Evolutionary conservation across 2,888 invertebrate species (phyloP), one percentile per base, ranked within the genome.

Genomic region (Petrolisthes cinctipes): DNA sequence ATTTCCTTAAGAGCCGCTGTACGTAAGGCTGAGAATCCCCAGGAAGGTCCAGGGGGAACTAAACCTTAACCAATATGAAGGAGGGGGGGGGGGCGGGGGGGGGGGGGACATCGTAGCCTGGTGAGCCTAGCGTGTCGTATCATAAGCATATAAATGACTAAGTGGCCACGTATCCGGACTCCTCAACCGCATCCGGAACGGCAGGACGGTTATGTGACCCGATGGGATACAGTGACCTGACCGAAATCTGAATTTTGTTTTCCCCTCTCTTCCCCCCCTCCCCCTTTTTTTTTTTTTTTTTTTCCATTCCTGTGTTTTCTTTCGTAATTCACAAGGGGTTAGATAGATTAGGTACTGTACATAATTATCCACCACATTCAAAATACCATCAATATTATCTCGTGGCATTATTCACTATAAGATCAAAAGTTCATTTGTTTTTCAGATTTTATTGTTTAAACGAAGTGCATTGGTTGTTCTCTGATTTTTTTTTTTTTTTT

Each of bases 121-220:
- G 81, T 86, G 86, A 86, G 68, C 82, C 78, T 11, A 54, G 66
- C 78, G 78, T 76, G 86, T 86, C 86, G 54, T 86, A 78, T 82
- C 86, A 86, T 82, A 86, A 86, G 86, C 86, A 86, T 86, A 86
- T 76, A 86, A 82, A 86, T 86, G 86, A 86, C 78, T 86, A 82
- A 86, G 82, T 86, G 82, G 82, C 76, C 14, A 54, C 76, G 79
- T 82, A 82, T 82, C 86, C 82, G 82, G 51, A 57, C 82, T 71
- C 81, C 73, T 53, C 54, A 51, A 23, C 80, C 80, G 23, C 79
- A 20, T 14, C 80, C 53, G 23, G 61, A 80, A 80, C 80, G 80
- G 37, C 80, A 80, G 80, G 57, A 20, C 61, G 80, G 80, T 61
- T 80, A 57, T 61, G 80, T 80, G 80, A 20, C 81, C 85, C 51